These are phyloP conservation scores for Procambarus virginalis DNA, from an alignment of 1,140 invertebrate species.

Conservation along the genomic window DNA sequence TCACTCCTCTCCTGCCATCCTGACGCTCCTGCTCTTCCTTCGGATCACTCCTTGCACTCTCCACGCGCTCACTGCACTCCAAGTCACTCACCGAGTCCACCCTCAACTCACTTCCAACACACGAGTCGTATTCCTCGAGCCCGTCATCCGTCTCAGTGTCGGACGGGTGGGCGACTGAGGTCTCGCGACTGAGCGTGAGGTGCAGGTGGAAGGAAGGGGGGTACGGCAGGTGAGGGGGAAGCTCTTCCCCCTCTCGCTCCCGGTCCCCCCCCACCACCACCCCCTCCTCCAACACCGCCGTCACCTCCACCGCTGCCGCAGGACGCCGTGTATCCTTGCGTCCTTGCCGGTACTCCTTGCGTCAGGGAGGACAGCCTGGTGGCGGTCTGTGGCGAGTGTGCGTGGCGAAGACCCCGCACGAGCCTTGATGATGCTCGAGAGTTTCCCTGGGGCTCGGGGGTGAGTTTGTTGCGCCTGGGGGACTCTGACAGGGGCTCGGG, in stretches of 20 bases:
- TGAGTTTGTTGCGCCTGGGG: conserved; percentile 8
- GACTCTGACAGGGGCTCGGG: too few relatives aligned
- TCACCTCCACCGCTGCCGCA: conserved; percentile 38
- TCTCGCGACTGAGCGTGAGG: conserved; percentile 63
- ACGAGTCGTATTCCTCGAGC: conserved; percentile 45
- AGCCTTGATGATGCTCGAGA: background rate
- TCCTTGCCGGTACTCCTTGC: conserved; percentile 13
- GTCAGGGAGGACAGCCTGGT: background rate
- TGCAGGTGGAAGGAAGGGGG: conserved; percentile 67
- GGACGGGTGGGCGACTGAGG: conserved; percentile 68
- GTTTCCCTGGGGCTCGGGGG: conserved; percentile 16
- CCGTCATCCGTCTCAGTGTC: conserved; percentile 67
- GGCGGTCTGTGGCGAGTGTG: background rate
- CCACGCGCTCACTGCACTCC: conserved; percentile 52
- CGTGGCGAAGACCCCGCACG: conserved; percentile 12
- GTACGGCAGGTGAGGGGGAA: conserved; percentile 47
- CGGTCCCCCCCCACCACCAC: conserved; percentile 18
- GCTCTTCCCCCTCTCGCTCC: conserved; percentile 21
- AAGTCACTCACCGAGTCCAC: conserved; percentile 60
- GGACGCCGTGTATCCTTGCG: conserved; percentile 33
- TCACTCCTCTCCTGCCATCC: background rate
- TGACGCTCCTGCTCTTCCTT: conserved; percentile 3
- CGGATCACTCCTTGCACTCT: conserved; percentile 12
- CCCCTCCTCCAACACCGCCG: conserved; percentile 29
- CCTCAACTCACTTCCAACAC: conserved; percentile 52